phyloP scores from a whole-genome alignment of 2,888 invertebrate species.

The Erannis defoliaria region DNA sequence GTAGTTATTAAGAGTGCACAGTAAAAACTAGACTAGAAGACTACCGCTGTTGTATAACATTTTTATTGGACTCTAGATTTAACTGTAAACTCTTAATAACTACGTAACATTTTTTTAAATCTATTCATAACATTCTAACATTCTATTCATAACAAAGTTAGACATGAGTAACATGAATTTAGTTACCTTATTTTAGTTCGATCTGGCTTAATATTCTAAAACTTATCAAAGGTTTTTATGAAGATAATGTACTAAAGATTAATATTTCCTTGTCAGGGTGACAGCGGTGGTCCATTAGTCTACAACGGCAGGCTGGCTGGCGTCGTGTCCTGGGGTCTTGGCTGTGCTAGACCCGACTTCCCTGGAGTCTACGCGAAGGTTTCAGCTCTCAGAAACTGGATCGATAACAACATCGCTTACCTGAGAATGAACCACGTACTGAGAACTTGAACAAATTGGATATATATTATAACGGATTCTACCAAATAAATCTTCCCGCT shows the following conservation, averaged over 20 bases:
- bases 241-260: neutral
- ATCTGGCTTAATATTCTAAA: too few species aligned
- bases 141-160: too few species aligned
- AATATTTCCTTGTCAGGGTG: slow-evolving; percentile 68
- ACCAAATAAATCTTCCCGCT: slow-evolving; percentile 10
- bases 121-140: too few species aligned
- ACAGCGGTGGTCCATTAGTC: slow-evolving; percentile 80
- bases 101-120: too few species aligned
- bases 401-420: slow-evolving; percentile 63
- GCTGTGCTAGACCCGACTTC: slow-evolving; percentile 77
- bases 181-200: too few species aligned
- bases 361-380: slow-evolving; percentile 82
- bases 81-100: too few species aligned
- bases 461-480: neutral
- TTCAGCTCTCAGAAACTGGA: slow-evolving; percentile 73
- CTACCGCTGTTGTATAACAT: too few species aligned
- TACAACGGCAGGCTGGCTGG: slow-evolving; percentile 78
- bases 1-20: too few species aligned
- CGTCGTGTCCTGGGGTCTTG: slow-evolving; percentile 79
- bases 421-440: slow-evolving; percentile 58
- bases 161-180: too few species aligned
- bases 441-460: slow-evolving; percentile 1
- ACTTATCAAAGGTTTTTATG: too few species aligned
- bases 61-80: too few species aligned
- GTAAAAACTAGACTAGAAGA: too few species aligned